A percentile compares a stretch with the other conserved stretches of the same genome.
These are phyloP conservation scores for Paraescarpia echinospica DNA, from an alignment of 1,140 invertebrate genomes.

Conservation along the genomic window DNA sequence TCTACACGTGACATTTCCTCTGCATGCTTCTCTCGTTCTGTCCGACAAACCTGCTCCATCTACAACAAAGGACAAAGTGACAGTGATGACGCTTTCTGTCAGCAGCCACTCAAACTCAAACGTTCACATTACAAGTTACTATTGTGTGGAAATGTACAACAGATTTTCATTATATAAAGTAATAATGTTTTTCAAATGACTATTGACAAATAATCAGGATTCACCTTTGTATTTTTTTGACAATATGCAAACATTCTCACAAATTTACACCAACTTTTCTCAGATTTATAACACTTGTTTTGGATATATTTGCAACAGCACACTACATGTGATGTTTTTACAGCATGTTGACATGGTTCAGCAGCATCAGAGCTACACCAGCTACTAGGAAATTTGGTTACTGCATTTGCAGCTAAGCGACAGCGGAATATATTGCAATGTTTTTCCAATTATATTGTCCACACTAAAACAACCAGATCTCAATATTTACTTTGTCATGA, in stretches of 20 bases:
- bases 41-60: conserved; percentile 41
- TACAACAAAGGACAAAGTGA: conserved; percentile 29
- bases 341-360: not conserved
- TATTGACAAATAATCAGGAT: not conserved
- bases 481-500: not conserved
- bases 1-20: conserved; percentile 41
- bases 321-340: not conserved
- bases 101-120: not conserved
- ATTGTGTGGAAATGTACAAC: not conserved
- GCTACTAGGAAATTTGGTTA: too few relatives aligned
- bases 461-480: not conserved
- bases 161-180: not conserved
- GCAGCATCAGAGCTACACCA: too few relatives aligned
- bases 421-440: not conserved
- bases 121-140: not conserved
- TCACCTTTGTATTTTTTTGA: not conserved
- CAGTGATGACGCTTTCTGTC: not conserved
- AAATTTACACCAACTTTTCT: not conserved
- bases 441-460: not conserved
- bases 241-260: not conserved
- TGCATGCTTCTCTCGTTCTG: conserved; percentile 40
- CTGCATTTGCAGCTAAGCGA: not conserved
- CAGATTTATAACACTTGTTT: not conserved
- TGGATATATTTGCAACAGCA: not conserved
- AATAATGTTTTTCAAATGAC: not conserved